A percentile compares a stretch with the other conserved stretches of the same genome.
These are phyloP conservation scores for Crocodylus rhombifer DNA, from an alignment of 2,797 vertebrate genomes.

Conservation along the genomic window DNA sequence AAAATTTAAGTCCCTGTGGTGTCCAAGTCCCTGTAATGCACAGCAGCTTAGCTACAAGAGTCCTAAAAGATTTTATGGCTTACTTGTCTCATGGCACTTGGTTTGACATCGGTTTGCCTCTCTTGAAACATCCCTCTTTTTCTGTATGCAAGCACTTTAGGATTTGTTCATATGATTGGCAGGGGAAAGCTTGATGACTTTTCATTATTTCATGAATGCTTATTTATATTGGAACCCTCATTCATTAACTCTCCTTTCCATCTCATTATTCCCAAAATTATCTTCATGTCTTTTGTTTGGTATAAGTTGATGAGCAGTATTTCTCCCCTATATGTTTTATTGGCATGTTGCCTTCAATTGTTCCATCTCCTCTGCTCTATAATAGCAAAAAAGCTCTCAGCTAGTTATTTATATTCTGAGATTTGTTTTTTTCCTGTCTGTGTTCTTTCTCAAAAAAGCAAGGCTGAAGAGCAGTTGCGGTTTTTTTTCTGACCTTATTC, in stretches of 20 bases:
- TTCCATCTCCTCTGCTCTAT: background rate
- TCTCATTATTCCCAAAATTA: background rate
- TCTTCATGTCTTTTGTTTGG: background rate
- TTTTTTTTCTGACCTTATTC: background rate
- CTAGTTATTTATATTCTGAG: background rate
- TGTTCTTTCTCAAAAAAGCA: too few species aligned
- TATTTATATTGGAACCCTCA: background rate
- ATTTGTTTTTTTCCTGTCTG: background rate
- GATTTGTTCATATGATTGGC: background rate
- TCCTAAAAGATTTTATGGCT: background rate
- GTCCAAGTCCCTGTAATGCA: background rate
- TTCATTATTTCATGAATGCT: background rate
- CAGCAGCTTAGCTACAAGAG: too few species aligned
- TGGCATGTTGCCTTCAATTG: background rate
- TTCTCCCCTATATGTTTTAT: background rate
- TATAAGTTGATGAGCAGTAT: background rate
- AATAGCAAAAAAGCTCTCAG: background rate
- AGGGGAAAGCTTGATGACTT: background rate
- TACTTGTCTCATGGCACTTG: background rate
- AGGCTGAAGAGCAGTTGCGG: too few species aligned
- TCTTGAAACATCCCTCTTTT: background rate
- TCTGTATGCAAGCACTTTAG: background rate
- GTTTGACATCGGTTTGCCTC: background rate
- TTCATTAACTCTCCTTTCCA: background rate
- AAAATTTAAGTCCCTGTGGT: too few species aligned